Evolutionary conservation across 2,888 invertebrate species (phyloP), one percentile per base, ranked within the genome.

Genomic region (Hartigia nigra): DNA sequence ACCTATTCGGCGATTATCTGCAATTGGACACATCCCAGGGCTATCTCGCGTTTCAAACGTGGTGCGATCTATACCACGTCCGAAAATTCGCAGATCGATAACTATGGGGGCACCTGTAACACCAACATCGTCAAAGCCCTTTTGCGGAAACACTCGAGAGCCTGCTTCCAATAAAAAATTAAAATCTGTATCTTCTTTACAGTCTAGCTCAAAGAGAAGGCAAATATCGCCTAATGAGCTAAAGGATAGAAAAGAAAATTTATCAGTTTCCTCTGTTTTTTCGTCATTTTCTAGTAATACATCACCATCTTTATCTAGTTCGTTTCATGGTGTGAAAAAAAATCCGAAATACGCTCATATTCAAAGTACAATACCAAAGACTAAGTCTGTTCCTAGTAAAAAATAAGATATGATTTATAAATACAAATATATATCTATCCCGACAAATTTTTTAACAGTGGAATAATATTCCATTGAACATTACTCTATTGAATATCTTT

Each of bases 1-100:
- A 74, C 78, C 83, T 12, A 81, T 81, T 70, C 83, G 83, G 12
- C 85, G 85, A 9, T 78, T 85, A n/a, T 80, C 84, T n/a, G 31
- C 83, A 4, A 81, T 84, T 23, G 82, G 81, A 11, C 32, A 36
- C 55, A 79, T 75, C 23, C 69, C 83, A 0, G 79, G 72, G 12
- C 9, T 69, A 35, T 76, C 75, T 70, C 85, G 84, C 4, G 35
- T 78, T 3, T 76, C 82, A 32, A 75, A 75, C 12, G 32, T 72
- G 3, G 12, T 74, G 55, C 81, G 74, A 74, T 72, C 82, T 69
- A 79, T 39, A 12, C 79, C 78, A 31, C 78, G 82, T 4, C 23
- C 55, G 5, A 55, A 55, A 55, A 55, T 55, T 23, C 55, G 55
- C 2, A 23, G 55, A 9, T 55, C 55, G 2, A 55, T 55, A 23